phyloP scores from a whole-genome alignment of 1,140 invertebrate genomes.

The Hypothenemus hampei region DNA sequence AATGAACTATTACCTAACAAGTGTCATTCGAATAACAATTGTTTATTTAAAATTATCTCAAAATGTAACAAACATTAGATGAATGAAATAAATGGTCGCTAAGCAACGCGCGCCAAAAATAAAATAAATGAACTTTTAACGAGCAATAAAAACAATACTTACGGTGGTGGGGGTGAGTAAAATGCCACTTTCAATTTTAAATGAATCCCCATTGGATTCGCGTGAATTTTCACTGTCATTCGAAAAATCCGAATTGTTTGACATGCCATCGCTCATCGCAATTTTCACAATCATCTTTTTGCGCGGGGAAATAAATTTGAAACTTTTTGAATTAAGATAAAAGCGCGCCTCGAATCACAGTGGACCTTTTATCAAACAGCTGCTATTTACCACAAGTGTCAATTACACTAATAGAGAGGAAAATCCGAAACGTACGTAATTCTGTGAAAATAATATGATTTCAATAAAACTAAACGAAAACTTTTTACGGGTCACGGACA shows the following conservation, averaged over 20 bases:
- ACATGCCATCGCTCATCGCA: slow-evolving; percentile 42
- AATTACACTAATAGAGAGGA: slow-evolving; percentile 4
- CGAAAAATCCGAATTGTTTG: slow-evolving; percentile 45
- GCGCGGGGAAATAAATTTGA: no score
- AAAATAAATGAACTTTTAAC: background rate
- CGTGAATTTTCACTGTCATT: slow-evolving; percentile 45
- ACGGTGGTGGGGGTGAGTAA: slow-evolving; percentile 33
- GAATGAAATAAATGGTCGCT: no score
- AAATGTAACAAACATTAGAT: no score
- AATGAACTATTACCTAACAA: no score
- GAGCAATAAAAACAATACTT: slow-evolving; percentile 15
- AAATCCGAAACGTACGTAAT: no score
- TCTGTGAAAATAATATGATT: no score
- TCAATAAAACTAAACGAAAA: no score
- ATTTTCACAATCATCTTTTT: slow-evolving; percentile 40
- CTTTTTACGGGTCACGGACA: slow-evolving; percentile 21
- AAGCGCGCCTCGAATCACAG: no score
- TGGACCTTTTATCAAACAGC: slow-evolving; percentile 10
- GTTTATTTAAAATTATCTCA: no score
- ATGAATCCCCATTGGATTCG: slow-evolving; percentile 37
- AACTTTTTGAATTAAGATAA: no score
- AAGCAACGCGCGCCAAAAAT: background rate
- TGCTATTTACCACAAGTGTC: slow-evolving; percentile 3
- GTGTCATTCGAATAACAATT: no score
- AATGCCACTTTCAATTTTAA: slow-evolving; percentile 37